phyloP scores from a whole-genome alignment of 2,113 vertebrate genomes.

The Rutilus rutilus region DNA sequence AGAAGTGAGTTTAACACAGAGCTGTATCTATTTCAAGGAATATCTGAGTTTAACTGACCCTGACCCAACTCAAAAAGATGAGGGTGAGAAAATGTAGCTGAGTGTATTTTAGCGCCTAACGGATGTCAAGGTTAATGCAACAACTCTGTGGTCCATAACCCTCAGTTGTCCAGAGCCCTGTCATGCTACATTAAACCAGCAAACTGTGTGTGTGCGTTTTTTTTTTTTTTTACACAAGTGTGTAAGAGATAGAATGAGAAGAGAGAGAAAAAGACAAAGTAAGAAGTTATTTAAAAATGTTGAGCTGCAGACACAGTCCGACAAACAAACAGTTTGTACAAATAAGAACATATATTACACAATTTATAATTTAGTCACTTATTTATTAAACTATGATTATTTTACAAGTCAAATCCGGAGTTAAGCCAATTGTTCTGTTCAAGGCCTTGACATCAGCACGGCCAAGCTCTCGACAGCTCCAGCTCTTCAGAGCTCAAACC shows the following conservation, averaged over 20 bases:
- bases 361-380: background rate
- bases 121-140: constrained; percentile 64
- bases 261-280: background rate
- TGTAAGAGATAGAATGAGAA: background rate
- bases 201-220: constrained; percentile 45
- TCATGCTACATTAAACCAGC: constrained; percentile 59
- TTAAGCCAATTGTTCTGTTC: background rate
- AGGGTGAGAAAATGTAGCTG: constrained; percentile 55
- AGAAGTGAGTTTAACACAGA: constrained; percentile 2
- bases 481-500: constrained; percentile 65
- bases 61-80: constrained; percentile 40
- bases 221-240: background rate
- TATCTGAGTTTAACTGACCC: constrained; percentile 31
- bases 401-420: constrained; percentile 28
- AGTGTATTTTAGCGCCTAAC: constrained; percentile 58
- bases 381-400: background rate
- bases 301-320: background rate
- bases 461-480: constrained; percentile 64
- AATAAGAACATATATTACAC: background rate
- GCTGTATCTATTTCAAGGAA: constrained; percentile 28
- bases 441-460: constrained; percentile 38
- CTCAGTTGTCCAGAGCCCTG: constrained; percentile 42
- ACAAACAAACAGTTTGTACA: background rate
- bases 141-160: constrained; percentile 46
- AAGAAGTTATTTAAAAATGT: background rate